Percentiles rank a stretch among this genome's conserved stretches.
These are phyloP conservation scores for Muscina levida DNA, from an alignment of 2,888 invertebrate genomes.

Conservation along the genomic window DNA sequence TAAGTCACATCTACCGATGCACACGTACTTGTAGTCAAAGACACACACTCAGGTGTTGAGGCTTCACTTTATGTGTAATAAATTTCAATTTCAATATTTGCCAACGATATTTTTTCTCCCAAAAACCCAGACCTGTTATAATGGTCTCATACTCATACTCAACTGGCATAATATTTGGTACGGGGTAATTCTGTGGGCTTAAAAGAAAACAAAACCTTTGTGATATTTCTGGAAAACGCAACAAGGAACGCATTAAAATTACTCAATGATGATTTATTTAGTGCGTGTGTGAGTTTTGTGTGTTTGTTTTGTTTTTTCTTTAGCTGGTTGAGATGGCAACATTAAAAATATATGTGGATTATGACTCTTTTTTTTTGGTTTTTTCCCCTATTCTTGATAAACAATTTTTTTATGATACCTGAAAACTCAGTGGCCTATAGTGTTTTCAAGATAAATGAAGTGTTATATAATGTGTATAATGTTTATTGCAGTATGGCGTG, in stretches of 20 bases:
- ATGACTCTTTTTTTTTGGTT: too few relatives aligned
- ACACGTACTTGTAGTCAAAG: neutral
- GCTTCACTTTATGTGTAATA: slow-evolving; percentile 78
- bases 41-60: slow-evolving; percentile 72
- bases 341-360: too few relatives aligned
- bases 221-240: slow-evolving; percentile 56
- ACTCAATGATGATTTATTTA: slow-evolving; percentile 49
- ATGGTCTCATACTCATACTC: too few relatives aligned
- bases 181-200: too few relatives aligned
- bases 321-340: too few relatives aligned
- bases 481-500: slow-evolving; percentile 13
- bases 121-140: slow-evolving; percentile 26
- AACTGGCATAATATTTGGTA: too few relatives aligned
- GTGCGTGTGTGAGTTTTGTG: neutral
- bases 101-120: slow-evolving; percentile 51
- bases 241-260: slow-evolving; percentile 67
- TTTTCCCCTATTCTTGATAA: too few relatives aligned
- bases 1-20: slow-evolving; percentile 13
- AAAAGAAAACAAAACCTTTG: too few relatives aligned
- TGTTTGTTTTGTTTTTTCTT: too few relatives aligned
- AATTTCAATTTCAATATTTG: slow-evolving; percentile 78
- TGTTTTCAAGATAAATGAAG: slow-evolving; percentile 39
- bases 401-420: too few relatives aligned
- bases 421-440: too few relatives aligned
- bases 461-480: slow-evolving; percentile 17